Base-by-base conservation (phyloP, 92 coral and sea anemone species). In the Siderastrea radians region DNA sequence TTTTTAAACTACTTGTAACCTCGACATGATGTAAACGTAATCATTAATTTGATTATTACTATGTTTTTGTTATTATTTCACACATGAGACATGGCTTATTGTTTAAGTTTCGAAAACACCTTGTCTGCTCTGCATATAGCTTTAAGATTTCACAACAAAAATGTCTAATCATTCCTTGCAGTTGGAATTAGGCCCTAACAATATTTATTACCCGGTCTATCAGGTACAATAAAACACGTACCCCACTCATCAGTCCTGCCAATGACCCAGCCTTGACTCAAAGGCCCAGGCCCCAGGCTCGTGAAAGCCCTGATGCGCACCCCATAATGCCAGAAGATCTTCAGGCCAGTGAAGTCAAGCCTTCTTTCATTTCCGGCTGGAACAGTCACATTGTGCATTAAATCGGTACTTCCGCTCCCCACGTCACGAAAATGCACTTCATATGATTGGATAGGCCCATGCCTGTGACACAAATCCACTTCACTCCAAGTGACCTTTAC, bases 181-280 rank as follows among this genome's bases (percentile, higher is more conserved):
- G 38, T 26, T 26, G 38, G 38, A 26, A 26, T 26, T 26, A 26
- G 38, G 38, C 38, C 38, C 38, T 26, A 26, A 26, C 38, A 26
- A 26, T 26, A 26, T 0, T 26, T 26, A 26, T 26, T 26, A 26
- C 38, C 38, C 38, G 38, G 38, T 26, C 38, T 26, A 26, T 26
- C 38, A 26, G 38, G 57, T 16, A 19, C 9, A 53, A 26, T 74
- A 19, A 46, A 12, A 7, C 49, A 49, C 88, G 54, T 68, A 94
- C 94, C 89, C 86, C 91, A 91, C 86, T 94, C 96, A 57, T 94
- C 94, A 3, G 96, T 94, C 62, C 55, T 78, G 12, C 89, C 86
- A 43, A 19, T 54, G 5, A 71, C 68, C 47, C 47, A 26, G 38
- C 38, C 79, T 2, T 52, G 13, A 49, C 87, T 71, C 3, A 7